Evolutionary conservation across 2,797 vertebrate species (phyloP).

Genomic region (Pristis pectinata): DNA sequence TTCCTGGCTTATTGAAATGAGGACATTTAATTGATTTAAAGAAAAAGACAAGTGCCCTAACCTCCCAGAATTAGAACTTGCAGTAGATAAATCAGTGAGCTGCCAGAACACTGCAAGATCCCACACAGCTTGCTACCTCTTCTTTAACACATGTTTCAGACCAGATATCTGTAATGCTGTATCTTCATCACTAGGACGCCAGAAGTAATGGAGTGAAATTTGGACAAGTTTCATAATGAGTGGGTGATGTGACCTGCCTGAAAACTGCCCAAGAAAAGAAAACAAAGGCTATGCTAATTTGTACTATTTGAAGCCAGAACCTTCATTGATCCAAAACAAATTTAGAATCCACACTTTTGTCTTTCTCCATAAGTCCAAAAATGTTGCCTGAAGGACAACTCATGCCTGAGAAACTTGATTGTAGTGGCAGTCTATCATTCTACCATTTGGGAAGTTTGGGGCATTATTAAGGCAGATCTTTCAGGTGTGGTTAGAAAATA

Average conservation of each 20-base stretch:
- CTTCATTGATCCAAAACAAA: too few relatives aligned
- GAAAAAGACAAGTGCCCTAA: background rate
- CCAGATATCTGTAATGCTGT: background rate
- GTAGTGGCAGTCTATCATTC: too few relatives aligned
- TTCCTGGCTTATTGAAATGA: background rate
- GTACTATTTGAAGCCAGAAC: too few relatives aligned
- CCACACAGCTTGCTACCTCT: background rate
- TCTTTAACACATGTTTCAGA: background rate
- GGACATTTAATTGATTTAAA: background rate
- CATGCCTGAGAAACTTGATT: too few relatives aligned
- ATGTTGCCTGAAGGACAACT: too few relatives aligned
- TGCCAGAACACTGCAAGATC: background rate
- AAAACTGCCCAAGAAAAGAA: background rate
- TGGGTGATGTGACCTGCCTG: background rate
- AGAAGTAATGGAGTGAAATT: background rate
- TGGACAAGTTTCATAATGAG: background rate
- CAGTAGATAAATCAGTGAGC: background rate
- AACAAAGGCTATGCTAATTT: background rate
- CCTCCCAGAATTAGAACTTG: background rate
- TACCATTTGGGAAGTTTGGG: too few relatives aligned
- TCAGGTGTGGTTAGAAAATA: too few relatives aligned
- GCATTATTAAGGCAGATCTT: too few relatives aligned
- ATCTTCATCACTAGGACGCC: background rate
- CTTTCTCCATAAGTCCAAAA: too few relatives aligned
- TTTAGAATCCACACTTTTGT: too few relatives aligned